Conservation (phyloP, 2,113 vertebrate species). For the Burhinus bistriatus region DNA sequence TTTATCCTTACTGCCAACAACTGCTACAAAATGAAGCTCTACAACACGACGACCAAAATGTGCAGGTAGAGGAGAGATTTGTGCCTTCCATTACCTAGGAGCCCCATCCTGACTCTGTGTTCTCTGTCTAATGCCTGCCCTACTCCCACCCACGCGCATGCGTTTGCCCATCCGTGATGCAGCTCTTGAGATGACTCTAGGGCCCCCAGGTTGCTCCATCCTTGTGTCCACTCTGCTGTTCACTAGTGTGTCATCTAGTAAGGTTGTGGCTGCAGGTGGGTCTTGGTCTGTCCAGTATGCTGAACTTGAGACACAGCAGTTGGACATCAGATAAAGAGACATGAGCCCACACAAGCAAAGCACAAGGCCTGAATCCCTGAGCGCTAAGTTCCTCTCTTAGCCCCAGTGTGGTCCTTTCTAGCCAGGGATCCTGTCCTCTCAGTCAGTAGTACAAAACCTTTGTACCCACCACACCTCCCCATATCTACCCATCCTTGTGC, state of each 20-base stretch:
- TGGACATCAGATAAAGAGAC: not conserved
- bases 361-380: not conserved
- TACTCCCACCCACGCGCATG: not conserved
- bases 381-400: not conserved
- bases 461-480: not conserved
- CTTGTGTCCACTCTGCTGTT: not conserved
- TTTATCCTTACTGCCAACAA: conserved; percentile 86
- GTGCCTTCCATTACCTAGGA: not conserved
- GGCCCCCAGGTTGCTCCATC: not conserved
- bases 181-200: not conserved
- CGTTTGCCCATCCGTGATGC: not conserved
- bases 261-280: not conserved
- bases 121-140: not conserved
- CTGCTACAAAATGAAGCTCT: conserved; percentile 90
- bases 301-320: not conserved
- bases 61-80: conserved; percentile 81
- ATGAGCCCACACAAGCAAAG: not conserved
- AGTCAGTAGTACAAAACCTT: not conserved
- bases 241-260: not conserved
- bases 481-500: not conserved
- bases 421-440: not conserved
- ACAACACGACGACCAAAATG: conserved; percentile 85
- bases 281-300: not conserved
- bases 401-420: not conserved
- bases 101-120: not conserved